Conservation (phyloP, 2,888 invertebrate genomes). For the Hirtodrosophila cameraria region DNA sequence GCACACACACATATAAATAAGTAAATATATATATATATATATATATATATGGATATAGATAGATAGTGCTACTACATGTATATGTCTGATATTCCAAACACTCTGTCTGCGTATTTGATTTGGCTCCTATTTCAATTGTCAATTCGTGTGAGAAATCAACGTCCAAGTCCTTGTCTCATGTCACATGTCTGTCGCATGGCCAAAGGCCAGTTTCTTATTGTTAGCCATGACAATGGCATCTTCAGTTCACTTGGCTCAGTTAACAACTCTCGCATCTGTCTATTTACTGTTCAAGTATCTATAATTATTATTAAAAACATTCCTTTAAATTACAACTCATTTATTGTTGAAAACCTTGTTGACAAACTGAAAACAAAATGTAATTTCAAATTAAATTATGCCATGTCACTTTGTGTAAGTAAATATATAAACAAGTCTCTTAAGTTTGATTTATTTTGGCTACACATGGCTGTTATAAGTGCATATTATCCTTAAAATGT, state of each 20-base stretch:
- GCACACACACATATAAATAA: not conserved
- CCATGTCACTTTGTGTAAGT: too few species aligned
- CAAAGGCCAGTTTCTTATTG: slow-evolving; percentile 14
- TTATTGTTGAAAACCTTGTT: too few species aligned
- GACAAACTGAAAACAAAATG: too few species aligned
- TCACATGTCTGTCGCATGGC: slow-evolving; percentile 6
- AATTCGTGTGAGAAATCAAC: slow-evolving; percentile 51
- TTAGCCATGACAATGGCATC: not conserved
- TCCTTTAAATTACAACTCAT: not conserved
- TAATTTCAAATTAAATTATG: too few species aligned
- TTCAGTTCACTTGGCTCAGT: not conserved
- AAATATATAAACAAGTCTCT: slow-evolving; percentile 3
- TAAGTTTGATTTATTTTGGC: not conserved
- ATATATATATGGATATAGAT: too few species aligned
- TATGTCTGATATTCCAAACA: slow-evolving; percentile 1
- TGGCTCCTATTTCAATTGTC: slow-evolving; percentile 60
- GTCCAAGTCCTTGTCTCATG: too few species aligned
- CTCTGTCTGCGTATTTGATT: slow-evolving; percentile 42
- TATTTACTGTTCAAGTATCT: slow-evolving; percentile 16
- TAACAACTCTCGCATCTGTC: too few species aligned
- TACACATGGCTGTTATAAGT: not conserved
- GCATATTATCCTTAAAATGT: slow-evolving; percentile 26
- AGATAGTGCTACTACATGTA: not conserved
- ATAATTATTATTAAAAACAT: slow-evolving; percentile 11
- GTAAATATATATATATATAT: too few species aligned